These are phyloP conservation scores for Pelosia muscerda DNA, from an alignment of 2,888 invertebrate species.

Conservation along the genomic window DNA sequence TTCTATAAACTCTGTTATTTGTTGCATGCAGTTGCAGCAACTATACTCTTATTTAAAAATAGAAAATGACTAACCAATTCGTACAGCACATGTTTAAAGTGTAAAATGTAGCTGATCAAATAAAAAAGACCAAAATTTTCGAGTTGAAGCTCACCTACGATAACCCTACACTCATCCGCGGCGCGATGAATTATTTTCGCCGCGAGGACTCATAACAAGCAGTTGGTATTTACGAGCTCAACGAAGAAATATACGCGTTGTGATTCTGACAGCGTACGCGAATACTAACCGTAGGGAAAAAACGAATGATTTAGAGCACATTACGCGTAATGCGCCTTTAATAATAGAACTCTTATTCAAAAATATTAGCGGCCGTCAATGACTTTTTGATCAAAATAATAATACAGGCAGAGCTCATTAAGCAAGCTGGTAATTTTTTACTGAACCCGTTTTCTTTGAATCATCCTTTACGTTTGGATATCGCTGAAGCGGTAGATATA, in stretches of 20 bases:
- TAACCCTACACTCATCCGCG: constrained; percentile 20
- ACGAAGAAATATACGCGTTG: constrained; percentile 49
- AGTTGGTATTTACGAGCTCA: constrained; percentile 47
- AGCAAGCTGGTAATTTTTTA: background rate
- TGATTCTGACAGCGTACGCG: constrained; percentile 38
- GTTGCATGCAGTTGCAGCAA: too few relatives aligned
- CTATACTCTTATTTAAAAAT: too few relatives aligned
- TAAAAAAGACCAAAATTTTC: background rate
- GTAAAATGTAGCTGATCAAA: background rate
- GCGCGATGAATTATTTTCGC: constrained; percentile 47
- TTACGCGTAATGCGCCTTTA: constrained; percentile 8
- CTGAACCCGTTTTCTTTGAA: too few relatives aligned
- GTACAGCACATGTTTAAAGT: background rate
- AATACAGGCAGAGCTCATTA: background rate
- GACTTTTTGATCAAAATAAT: background rate
- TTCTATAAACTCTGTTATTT: too few relatives aligned
- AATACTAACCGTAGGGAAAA: constrained; percentile 40
- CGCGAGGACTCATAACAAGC: constrained; percentile 42
- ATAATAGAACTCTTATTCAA: constrained; percentile 5
- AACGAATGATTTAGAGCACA: constrained; percentile 19
- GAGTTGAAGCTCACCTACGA: background rate
- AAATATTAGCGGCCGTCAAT: background rate
- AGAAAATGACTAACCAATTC: too few relatives aligned
- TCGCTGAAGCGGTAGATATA: too few relatives aligned
- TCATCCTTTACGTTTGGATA: too few relatives aligned